Evolutionary conservation across 2,797 vertebrate genomes (phyloP), one percentile per base, ranked within the genome.

Genomic region (Cercopithecus diana): DNA sequence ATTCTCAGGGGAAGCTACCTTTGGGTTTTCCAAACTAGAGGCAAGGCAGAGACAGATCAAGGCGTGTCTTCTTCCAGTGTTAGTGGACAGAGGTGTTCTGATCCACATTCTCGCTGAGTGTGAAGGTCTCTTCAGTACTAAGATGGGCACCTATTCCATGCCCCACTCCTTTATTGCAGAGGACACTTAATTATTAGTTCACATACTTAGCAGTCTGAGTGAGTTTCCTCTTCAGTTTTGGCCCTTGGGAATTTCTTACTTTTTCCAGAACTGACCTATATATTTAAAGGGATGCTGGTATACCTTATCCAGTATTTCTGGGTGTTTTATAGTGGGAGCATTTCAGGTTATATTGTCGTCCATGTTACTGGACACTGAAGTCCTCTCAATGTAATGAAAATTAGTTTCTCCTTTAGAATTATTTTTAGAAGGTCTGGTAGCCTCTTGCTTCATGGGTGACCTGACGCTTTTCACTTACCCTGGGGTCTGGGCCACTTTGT

Each of bases 381-480:
- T 64, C 75, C 58, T 96, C 61, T 83, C 50, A 28, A 0, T 75
- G 19, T 41, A 36, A 57, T 36, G 77, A 87, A 75, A 90, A 20
- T 90, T 86, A 92, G 17, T 57, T 83, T 92, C 57, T 89, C 73
- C 57, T 76, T 82, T 84, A 82, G 92, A 86, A 76, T 81, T 84
- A 50, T 90, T 93, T 58, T 84, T 58, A 79, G 50, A 83, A 58
- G n/a, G 4, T 76, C 61, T 87, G 80, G 30, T 45, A 33, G 22
- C 1, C n/a, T 55, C 48, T 20, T 75, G 50, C 72, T 84, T 94
- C 64, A 50, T 14, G 75, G 52, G 48, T 67, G 39, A 86, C 85
- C 57, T 88, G 57, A 87, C 14, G 55, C 36, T 55, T 90, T 92
- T 97, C 93, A 91, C 55, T 88, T 96, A 39, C 50, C 79, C 43